Conservation (phyloP, 1,140 invertebrate genomes). For the Trichoplusia ni region DNA sequence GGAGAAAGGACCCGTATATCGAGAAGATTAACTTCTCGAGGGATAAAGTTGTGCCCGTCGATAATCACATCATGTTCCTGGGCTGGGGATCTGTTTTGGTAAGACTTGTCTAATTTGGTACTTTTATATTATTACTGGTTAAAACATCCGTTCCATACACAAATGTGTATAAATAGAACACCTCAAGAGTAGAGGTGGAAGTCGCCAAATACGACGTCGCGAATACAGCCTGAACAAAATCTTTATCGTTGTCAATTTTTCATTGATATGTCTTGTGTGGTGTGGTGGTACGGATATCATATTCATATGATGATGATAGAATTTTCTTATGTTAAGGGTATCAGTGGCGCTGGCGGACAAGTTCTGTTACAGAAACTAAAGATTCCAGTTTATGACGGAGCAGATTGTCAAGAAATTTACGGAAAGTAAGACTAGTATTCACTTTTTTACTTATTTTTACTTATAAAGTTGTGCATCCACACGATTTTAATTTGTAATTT, state of each 20-base stretch:
- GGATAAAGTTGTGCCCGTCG: constrained; percentile 49
- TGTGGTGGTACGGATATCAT: too few species aligned
- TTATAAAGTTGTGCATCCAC: background rate
- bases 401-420: constrained; percentile 66
- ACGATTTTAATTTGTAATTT: background rate
- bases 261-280: too few species aligned
- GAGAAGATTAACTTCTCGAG: constrained; percentile 47
- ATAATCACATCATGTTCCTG: constrained; percentile 61
- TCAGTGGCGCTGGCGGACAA: constrained; percentile 50
- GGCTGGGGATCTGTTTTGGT: constrained; percentile 74
- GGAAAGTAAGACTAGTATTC: constrained; percentile 47
- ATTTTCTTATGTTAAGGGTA: too few species aligned
- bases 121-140: background rate
- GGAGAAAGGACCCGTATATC: constrained; percentile 30
- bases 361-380: constrained; percentile 61
- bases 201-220: too few species aligned
- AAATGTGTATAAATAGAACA: too few species aligned
- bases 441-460: background rate
- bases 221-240: too few species aligned
- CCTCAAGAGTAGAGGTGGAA: too few species aligned
- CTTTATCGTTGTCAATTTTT: too few species aligned
- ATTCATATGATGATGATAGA: too few species aligned
- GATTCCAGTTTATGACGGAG: constrained; percentile 60
- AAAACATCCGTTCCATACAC: too few species aligned
- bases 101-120: constrained; percentile 28